Percentiles rank a stretch among this genome's conserved stretches.
These are phyloP conservation scores for Drosophila villosipedis DNA, from an alignment of 2,888 invertebrate genomes.

Conservation along the genomic window DNA sequence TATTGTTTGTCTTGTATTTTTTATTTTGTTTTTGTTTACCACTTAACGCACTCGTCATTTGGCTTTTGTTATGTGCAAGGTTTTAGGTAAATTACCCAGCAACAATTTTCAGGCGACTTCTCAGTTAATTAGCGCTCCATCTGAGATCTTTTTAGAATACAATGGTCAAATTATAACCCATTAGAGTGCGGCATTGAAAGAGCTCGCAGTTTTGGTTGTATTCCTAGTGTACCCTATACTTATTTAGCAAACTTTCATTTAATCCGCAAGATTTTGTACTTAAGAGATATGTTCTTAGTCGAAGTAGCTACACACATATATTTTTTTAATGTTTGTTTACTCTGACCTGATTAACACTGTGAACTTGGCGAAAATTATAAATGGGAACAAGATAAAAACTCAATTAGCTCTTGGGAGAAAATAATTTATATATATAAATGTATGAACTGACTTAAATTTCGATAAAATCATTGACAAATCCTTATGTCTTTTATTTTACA, in stretches of 20 bases:
- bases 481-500: neutral
- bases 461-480: neutral
- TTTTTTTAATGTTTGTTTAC: neutral
- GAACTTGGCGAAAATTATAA: neutral
- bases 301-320: neutral
- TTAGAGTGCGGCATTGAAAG: conserved; percentile 60
- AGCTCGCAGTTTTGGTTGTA: conserved; percentile 20
- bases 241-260: conserved; percentile 11
- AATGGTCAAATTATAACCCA: conserved; percentile 73
- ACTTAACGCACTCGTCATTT: conserved; percentile 61
- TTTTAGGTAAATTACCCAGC: conserved; percentile 41
- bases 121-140: conserved; percentile 72
- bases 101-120: conserved; percentile 64
- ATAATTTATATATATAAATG: neutral
- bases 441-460: neutral
- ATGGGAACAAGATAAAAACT: too few species aligned
- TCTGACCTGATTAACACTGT: conserved; percentile 16
- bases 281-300: conserved; percentile 3
- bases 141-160: conserved; percentile 51
- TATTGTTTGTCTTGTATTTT: conserved; percentile 14
- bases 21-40: conserved; percentile 18
- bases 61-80: conserved; percentile 58
- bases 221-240: conserved; percentile 7
- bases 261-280: neutral
- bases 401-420: neutral